Evolutionary conservation across 2,797 vertebrate species (phyloP).

Genomic region (Gymnothorax javanicus): DNA sequence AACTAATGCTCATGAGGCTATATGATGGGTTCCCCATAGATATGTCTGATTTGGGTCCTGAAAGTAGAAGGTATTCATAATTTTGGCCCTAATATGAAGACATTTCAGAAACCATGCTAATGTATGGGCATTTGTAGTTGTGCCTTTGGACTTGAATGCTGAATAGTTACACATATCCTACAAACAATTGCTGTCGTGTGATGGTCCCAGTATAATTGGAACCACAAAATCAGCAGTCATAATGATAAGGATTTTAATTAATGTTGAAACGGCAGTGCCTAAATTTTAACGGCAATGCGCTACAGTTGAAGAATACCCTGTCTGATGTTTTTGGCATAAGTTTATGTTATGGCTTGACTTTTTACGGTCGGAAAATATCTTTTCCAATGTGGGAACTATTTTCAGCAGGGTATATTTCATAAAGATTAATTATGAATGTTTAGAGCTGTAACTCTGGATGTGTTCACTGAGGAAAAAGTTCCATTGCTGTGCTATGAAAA

Average conservation of each 20-base stretch:
- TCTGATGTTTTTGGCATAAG: neutral
- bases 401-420: neutral
- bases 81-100: no score
- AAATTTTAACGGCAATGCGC: neutral
- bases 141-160: neutral
- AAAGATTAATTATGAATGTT: constrained; percentile 24
- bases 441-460: constrained; percentile 12
- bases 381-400: neutral
- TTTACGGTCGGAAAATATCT: neutral
- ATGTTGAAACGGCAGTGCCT: neutral
- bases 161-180: neutral
- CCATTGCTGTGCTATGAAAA: neutral
- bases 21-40: no score
- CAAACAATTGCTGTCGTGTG: neutral
- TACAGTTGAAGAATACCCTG: neutral
- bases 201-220: neutral
- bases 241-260: neutral
- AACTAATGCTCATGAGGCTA: no score
- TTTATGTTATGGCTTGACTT: neutral
- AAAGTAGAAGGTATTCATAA: no score
- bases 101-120: no score
- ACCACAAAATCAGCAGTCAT: neutral
- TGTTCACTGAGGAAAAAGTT: constrained; percentile 21
- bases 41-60: no score
- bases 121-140: neutral